Base-by-base conservation (phyloP, 37 sponge, comb jelly and placozoan genomes). In the Spongilla lacustris region DNA sequence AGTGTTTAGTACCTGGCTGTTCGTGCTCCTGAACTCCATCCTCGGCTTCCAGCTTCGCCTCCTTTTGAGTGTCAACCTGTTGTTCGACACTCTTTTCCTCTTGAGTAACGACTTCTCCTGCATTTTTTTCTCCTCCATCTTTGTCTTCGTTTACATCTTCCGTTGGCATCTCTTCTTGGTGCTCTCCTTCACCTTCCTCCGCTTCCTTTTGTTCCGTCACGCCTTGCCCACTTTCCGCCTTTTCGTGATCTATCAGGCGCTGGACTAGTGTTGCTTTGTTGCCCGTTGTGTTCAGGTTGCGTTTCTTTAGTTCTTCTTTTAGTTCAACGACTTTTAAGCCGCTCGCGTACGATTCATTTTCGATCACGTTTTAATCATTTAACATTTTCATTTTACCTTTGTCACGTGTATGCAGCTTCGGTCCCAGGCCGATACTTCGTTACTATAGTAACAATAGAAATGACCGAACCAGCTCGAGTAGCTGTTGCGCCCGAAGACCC, bases 251-350 rank as follows among this genome's bases (percentile, higher is more conserved):
- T 22, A 66, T 58, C 12, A 96, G 79, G 12, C 97, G 85, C 50
- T 94, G 78, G 8, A 81, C 94, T 25, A 96, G 83, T 0, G 70
- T 83, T 6, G 86, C 81, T 76, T 96, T 96, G 67, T 91, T 89
- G 14, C 97, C 97, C 2, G 71, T 71, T 2, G 41, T 19, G 50
- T 78, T 50, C 0, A 93, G 66, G 23, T 93, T 89, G 24, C 95
- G 88, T 66, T 90, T 93, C 46, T 92, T 92, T 27, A 97, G 75
- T 66, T 95, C 91, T 34, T 95, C 95, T 50, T 83, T 80, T 49
- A 97, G 79, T 37, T 95, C 94, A 24, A 78, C 83, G 28, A 97
- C 97, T 67, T 89, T 97, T 50, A 97, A 85, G 22, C 72, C 38
- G 19, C 74, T 26, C 12, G 92, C 90, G 38, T 80, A 87, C 32